Conservation (phyloP, 2,113 vertebrate genomes). For the Zosterops borbonicus region DNA sequence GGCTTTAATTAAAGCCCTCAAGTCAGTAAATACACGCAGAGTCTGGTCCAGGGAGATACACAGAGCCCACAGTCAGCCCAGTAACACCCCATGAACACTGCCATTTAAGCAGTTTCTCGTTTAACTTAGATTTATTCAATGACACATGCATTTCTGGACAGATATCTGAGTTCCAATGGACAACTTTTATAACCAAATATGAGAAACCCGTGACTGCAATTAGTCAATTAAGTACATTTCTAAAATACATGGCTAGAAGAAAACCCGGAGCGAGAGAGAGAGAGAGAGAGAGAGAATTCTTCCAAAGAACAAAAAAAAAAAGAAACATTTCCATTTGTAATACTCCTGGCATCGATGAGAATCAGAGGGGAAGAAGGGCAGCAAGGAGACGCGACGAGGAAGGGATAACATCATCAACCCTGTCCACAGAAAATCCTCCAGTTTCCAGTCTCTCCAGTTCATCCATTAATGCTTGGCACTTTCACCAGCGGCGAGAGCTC, state of each 20-base stretch:
- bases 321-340: slow-evolving; percentile 37
- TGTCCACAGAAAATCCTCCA: slow-evolving; percentile 27
- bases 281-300: slow-evolving; percentile 62
- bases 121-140: slow-evolving; percentile 78
- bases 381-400: neutral
- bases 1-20: slow-evolving; percentile 54
- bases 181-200: slow-evolving; percentile 61
- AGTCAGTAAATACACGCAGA: neutral
- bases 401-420: slow-evolving; percentile 22
- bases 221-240: slow-evolving; percentile 46
- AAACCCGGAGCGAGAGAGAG: slow-evolving; percentile 60
- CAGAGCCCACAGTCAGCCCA: neutral
- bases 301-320: slow-evolving; percentile 49
- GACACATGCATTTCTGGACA: slow-evolving; percentile 78
- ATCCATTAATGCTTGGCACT: neutral
- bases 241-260: slow-evolving; percentile 70
- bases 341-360: slow-evolving; percentile 50
- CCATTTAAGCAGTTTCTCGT: slow-evolving; percentile 19
- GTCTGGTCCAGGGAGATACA: neutral
- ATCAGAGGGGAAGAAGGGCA: slow-evolving; percentile 9
- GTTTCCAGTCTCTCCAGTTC: slow-evolving; percentile 26
- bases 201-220: slow-evolving; percentile 54
- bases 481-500: neutral
- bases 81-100: neutral
- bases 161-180: slow-evolving; percentile 58